Conservation (phyloP, 2,888 invertebrate species). For the Sesia bembeciformis region DNA sequence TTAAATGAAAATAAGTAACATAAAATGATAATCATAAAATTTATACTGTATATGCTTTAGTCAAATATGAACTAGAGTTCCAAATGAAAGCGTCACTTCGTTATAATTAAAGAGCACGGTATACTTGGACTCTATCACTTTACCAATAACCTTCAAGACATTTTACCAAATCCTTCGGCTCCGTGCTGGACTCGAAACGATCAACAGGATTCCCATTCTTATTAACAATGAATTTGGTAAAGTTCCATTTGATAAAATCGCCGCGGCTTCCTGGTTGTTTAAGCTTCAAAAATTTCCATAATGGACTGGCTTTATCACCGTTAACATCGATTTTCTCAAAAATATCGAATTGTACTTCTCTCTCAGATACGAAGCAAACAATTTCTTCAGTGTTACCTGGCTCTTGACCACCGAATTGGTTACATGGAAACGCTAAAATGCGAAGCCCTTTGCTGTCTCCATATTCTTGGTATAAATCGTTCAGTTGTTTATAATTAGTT, state of each 20-base stretch:
- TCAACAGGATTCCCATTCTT: constrained; percentile 80
- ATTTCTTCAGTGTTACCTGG: constrained; percentile 78
- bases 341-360: constrained; percentile 80
- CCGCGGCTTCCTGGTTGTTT: constrained; percentile 73
- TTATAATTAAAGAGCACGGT: too few species aligned
- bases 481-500: constrained; percentile 88
- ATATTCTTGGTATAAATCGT: constrained; percentile 83
- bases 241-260: constrained; percentile 89
- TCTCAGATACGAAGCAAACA: constrained; percentile 75
- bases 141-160: constrained; percentile 75
- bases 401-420: constrained; percentile 86
- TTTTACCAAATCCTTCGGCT: constrained; percentile 65
- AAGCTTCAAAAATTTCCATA: constrained; percentile 80
- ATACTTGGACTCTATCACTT: constrained; percentile 9
- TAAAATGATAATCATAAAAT: too few species aligned
- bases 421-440: constrained; percentile 91
- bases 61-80: too few species aligned
- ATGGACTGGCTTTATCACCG: constrained; percentile 76
- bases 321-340: constrained; percentile 82
- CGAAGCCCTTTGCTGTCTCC: constrained; percentile 81
- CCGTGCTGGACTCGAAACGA: constrained; percentile 77
- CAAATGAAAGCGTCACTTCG: too few species aligned
- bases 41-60: too few species aligned
- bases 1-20: too few species aligned
- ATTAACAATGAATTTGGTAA: constrained; percentile 87